Conservation (phyloP, 2,113 vertebrate species). For the Grammomys surdaster region DNA sequence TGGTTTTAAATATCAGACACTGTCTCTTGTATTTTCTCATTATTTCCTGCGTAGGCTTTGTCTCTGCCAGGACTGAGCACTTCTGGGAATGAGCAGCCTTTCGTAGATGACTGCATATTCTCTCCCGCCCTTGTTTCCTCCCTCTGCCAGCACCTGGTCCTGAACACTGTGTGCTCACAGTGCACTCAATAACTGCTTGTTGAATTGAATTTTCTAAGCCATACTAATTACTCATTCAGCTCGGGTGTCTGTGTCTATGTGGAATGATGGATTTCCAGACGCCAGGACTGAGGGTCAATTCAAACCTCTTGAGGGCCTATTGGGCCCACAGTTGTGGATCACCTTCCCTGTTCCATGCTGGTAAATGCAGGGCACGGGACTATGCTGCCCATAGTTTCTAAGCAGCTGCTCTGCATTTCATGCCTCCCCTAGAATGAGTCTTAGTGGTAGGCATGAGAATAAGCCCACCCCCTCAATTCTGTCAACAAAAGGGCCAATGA, state of each 20-base stretch:
- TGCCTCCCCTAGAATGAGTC: slow-evolving; percentile 59
- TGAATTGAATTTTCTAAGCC: slow-evolving; percentile 78
- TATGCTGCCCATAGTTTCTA: neutral
- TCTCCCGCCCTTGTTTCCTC: slow-evolving; percentile 34
- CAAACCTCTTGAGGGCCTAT: slow-evolving; percentile 75
- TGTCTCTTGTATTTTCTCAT: neutral
- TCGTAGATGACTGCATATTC: neutral
- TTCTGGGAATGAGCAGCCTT: neutral
- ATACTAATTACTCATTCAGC: slow-evolving; percentile 79
- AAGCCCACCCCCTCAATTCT: slow-evolving; percentile 52
- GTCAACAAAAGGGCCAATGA: slow-evolving; percentile 74
- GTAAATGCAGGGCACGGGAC: slow-evolving; percentile 56
- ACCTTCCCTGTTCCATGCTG: slow-evolving; percentile 67
- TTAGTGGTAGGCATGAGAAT: slow-evolving; percentile 66
- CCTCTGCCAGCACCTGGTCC: slow-evolving; percentile 74
- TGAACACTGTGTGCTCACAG: slow-evolving; percentile 79
- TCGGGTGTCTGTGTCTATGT: slow-evolving; percentile 68
- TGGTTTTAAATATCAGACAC: slow-evolving; percentile 8
- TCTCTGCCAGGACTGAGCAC: neutral
- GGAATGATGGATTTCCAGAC: slow-evolving; percentile 84
- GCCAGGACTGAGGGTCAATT: slow-evolving; percentile 82
- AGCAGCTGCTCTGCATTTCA: slow-evolving; percentile 75
- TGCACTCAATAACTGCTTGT: slow-evolving; percentile 73
- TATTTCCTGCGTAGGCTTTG: slow-evolving; percentile 2
- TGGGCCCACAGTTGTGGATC: slow-evolving; percentile 29